A percentile compares a stretch with the other conserved stretches of the same genome.
These are phyloP conservation scores for Trialeurodes vaporariorum DNA, from an alignment of 1,140 invertebrate genomes.

Conservation along the genomic window DNA sequence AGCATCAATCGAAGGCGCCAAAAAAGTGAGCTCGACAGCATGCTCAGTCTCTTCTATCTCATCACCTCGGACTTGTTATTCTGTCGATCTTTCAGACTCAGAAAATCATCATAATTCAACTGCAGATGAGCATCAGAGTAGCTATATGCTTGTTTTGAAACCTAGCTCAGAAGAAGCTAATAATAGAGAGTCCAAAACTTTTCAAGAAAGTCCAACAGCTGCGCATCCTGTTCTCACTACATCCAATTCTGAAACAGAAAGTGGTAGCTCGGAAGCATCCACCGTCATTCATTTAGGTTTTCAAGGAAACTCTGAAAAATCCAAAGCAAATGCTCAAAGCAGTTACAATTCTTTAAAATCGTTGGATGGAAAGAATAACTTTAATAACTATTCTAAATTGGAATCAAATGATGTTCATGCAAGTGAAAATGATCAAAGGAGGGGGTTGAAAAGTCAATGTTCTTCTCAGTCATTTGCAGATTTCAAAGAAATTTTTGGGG, in stretches of 20 bases:
- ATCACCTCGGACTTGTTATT: constrained; percentile 43
- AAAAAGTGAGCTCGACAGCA: constrained; percentile 24
- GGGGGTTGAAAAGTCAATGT: too few relatives aligned
- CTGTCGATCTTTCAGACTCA: constrained; percentile 38
- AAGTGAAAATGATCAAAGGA: too few relatives aligned
- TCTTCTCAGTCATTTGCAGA: constrained; percentile 50
- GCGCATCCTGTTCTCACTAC: neutral
- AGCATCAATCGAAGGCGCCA: constrained; percentile 39
- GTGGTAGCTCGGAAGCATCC: constrained; percentile 26
- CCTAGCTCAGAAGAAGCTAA: constrained; percentile 31
- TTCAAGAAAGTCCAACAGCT: constrained; percentile 37
- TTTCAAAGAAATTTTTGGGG: constrained; percentile 65
- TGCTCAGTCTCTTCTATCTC: constrained; percentile 25
- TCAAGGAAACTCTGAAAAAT: constrained; percentile 19
- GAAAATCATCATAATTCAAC: constrained; percentile 20
- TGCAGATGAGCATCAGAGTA: constrained; percentile 31
- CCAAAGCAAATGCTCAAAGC: neutral
- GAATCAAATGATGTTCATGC: too few relatives aligned
- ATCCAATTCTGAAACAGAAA: constrained; percentile 20
- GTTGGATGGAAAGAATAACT: too few relatives aligned
- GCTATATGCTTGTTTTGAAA: constrained; percentile 40
- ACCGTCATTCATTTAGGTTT: constrained; percentile 28
- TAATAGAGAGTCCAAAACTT: constrained; percentile 35
- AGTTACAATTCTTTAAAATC: neutral
- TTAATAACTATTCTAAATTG: too few relatives aligned